These are phyloP conservation scores for Cerastoderma edule DNA, from an alignment of 2,888 invertebrate species.

Conservation along the genomic window DNA sequence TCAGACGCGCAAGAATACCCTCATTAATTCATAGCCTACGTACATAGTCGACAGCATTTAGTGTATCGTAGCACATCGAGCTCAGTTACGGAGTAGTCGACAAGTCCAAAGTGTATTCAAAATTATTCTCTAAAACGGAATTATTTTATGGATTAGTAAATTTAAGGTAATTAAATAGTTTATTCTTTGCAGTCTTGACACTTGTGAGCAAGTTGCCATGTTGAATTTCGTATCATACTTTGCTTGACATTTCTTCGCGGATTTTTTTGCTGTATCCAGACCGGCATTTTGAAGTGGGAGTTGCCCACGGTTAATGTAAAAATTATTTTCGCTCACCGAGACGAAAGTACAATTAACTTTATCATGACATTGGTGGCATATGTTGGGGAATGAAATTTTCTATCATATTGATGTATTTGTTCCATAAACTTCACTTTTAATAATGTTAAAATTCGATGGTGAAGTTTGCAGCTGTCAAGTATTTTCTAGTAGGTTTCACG, in stretches of 20 bases:
- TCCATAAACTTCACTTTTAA: slow-evolving; percentile 15
- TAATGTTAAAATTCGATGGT: slow-evolving; percentile 6
- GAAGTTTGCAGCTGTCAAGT: slow-evolving; percentile 36
- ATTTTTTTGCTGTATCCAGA: slow-evolving; percentile 44
- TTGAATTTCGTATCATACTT: not conserved
- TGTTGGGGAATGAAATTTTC: slow-evolving; percentile 17
- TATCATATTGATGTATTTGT: slow-evolving; percentile 15
- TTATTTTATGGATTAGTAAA: not conserved
- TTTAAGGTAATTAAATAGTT: slow-evolving; percentile 9
- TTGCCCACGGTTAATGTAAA: slow-evolving; percentile 33
- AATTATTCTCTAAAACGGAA: not conserved
- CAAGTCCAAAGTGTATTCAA: slow-evolving; percentile 24
- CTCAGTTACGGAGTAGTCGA: slow-evolving; percentile 40
- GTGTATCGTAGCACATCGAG: slow-evolving; percentile 49
- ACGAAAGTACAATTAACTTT: slow-evolving; percentile 46
- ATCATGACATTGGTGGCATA: slow-evolving; percentile 35
- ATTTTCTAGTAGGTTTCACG: slow-evolving; percentile 43
- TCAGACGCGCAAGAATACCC: slow-evolving; percentile 62
- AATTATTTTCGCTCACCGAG: slow-evolving; percentile 1
- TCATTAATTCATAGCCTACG: slow-evolving; percentile 60
- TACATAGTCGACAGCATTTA: slow-evolving; percentile 45
- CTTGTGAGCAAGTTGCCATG: not conserved
- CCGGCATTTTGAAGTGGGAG: slow-evolving; percentile 55
- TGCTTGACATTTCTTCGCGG: slow-evolving; percentile 31
- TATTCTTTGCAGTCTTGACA: not conserved